Conservation (phyloP, 2,113 vertebrate genomes). For the Dipodomys spectabilis region DNA sequence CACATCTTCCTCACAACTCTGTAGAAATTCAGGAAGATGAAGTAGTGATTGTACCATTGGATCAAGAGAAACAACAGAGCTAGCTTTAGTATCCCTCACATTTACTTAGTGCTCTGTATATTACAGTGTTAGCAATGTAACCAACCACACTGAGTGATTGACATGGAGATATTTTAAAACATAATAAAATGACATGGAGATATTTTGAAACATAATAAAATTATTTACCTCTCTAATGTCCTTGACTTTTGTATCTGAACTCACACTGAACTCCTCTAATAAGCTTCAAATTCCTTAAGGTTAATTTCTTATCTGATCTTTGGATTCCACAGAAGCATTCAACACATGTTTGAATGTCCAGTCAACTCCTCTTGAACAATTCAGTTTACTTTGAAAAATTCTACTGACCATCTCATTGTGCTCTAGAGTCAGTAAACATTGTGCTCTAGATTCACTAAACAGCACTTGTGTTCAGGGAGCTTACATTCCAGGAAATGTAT, state of each 20-base stretch:
- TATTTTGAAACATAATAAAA: constrained; percentile 45
- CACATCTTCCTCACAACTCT: background rate
- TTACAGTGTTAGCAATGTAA: background rate
- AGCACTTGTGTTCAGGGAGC: background rate
- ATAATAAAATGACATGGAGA: background rate
- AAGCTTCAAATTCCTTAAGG: background rate
- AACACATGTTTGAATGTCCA: background rate
- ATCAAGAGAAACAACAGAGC: background rate
- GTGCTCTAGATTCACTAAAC: background rate
- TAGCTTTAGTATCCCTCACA: background rate
- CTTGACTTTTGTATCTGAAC: background rate
- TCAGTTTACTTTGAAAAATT: background rate
- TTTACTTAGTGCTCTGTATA: background rate
- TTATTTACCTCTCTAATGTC: background rate
- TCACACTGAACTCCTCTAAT: background rate
- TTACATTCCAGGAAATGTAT: constrained; percentile 30
- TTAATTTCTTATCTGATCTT: constrained; percentile 3
- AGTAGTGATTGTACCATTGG: background rate
- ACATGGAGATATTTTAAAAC: constrained; percentile 31
- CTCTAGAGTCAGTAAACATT: background rate
- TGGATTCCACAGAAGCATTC: background rate
- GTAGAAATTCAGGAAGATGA: background rate
- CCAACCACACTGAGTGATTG: background rate
- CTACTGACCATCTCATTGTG: background rate
- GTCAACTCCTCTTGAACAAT: background rate